Base-by-base conservation (phyloP, 2,113 vertebrate genomes). In the Erinaceus europaeus region DNA sequence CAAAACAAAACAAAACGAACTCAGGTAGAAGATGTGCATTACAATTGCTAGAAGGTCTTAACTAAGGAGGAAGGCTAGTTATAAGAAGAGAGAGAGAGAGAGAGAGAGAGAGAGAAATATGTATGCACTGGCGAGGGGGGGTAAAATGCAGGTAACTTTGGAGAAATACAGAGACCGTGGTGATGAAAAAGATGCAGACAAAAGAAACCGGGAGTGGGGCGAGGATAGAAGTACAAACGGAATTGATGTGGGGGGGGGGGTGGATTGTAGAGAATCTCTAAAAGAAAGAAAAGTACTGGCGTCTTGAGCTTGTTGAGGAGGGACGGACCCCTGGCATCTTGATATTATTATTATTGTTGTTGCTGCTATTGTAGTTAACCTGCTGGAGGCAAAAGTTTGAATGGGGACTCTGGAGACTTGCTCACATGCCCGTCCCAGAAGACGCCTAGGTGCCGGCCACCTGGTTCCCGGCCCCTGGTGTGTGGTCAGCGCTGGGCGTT, bases 161-260 rank as follows among this genome's bases (percentile, higher is more conserved):
- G 48, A 84, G 18, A 25, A 40, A 57, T 79, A 55, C 73, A 6
- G 78, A 52, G 62, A 88, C 62, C 76, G 6, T 50, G 73, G 80
- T 92, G 73, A 84, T 89, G 90, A 91, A 90, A 87, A 90, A 94
- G 96, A 96, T 85, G 93, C 94, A 95, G 93, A 92, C 94, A 17
- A 96, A 93, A 77, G 94, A 88, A 94, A 72, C 82, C 77, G 69
- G 32, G 87, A 86, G 62, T 72, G 85, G 89, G 92, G 92, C 92
- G 91, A 91, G 68, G 52, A 82, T 34, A 67, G 53, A 69, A 53
- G 53, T 62, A 77, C 48, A 48, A 57, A 77, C 48, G 55, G 88
- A 90, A 69, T 21, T 15, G 59, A n/a, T n/a, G 13, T 6, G 65
- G 52, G 57, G 44, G 91, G 93, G 61, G 86, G 93, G 95, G 15